Evolutionary conservation across 2,888 invertebrate genomes (phyloP).

Genomic region (Ptilodon capucinus): DNA sequence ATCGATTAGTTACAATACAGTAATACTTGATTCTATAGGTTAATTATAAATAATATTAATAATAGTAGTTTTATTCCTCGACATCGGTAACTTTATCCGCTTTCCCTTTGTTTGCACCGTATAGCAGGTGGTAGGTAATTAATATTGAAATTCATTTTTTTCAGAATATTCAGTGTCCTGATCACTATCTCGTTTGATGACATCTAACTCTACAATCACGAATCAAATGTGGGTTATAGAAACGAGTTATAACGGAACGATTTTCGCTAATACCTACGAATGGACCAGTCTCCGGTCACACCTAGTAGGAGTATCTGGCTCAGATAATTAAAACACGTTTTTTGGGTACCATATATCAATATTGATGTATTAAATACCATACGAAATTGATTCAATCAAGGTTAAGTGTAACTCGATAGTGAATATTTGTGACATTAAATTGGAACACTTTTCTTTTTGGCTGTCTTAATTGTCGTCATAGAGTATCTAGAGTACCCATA

Average conservation of each 20-base stretch:
- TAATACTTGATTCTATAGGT: no score
- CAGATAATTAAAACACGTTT: conserved; percentile 65
- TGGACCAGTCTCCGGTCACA: conserved; percentile 64
- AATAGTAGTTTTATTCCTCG: no score
- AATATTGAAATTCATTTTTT: no score
- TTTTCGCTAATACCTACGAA: conserved; percentile 69
- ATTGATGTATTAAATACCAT: conserved; percentile 40
- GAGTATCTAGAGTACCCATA: background rate
- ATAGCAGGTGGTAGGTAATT: no score
- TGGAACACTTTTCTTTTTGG: conserved; percentile 26
- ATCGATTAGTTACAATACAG: no score
- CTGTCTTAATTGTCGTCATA: conserved; percentile 7
- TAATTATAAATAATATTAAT: no score
- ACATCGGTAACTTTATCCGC: no score
- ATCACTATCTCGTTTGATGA: conserved; percentile 1
- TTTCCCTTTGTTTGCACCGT: no score
- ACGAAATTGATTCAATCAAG: conserved; percentile 43
- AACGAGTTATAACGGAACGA: conserved; percentile 70
- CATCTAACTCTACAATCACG: conserved; percentile 21
- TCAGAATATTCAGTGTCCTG: background rate
- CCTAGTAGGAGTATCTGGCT: conserved; percentile 61
- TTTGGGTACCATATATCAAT: conserved; percentile 49
- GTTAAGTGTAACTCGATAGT: conserved; percentile 14
- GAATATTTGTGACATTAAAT: conserved; percentile 14
- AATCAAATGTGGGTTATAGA: conserved; percentile 61